A percentile compares a stretch with the other conserved stretches of the same genome.
These are phyloP conservation scores for Aotus griseimembra DNA, from an alignment of 2,797 vertebrate species.

Conservation along the genomic window DNA sequence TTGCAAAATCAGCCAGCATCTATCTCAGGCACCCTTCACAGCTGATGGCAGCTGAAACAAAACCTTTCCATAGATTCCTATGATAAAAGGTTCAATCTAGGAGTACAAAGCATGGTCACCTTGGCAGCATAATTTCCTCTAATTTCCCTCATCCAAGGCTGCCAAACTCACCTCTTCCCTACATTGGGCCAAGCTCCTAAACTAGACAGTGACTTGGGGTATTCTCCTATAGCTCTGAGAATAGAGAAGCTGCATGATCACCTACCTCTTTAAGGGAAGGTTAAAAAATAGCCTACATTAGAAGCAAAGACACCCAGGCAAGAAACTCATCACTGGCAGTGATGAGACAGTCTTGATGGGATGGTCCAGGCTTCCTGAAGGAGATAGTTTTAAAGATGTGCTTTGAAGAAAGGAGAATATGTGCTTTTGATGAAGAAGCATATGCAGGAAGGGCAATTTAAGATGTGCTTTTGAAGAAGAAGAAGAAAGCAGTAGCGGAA, in stretches of 20 bases:
- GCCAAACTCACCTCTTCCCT: neutral
- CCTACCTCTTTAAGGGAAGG: neutral
- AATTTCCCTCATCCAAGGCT: neutral
- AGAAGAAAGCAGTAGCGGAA: conserved; percentile 3
- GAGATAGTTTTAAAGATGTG: conserved; percentile 20
- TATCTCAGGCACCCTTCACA: neutral
- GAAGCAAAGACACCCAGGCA: neutral
- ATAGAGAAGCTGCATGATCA: neutral
- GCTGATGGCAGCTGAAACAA: neutral
- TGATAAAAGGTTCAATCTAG: neutral
- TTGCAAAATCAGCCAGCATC: neutral
- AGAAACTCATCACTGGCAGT: neutral
- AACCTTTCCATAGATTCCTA: neutral
- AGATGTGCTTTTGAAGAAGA: conserved; percentile 5
- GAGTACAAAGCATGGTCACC: neutral
- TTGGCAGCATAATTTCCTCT: neutral
- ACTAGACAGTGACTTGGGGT: neutral
- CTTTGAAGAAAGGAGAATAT: neutral
- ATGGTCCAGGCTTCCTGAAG: neutral
- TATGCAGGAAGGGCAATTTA: conserved; percentile 13
- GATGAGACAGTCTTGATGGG: neutral
- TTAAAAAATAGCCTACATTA: neutral
- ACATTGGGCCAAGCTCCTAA: neutral
- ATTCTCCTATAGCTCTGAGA: neutral
- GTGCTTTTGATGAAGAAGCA: neutral